Conservation (phyloP, 2,797 vertebrate genomes). For the Discoglossus pictus region DNA sequence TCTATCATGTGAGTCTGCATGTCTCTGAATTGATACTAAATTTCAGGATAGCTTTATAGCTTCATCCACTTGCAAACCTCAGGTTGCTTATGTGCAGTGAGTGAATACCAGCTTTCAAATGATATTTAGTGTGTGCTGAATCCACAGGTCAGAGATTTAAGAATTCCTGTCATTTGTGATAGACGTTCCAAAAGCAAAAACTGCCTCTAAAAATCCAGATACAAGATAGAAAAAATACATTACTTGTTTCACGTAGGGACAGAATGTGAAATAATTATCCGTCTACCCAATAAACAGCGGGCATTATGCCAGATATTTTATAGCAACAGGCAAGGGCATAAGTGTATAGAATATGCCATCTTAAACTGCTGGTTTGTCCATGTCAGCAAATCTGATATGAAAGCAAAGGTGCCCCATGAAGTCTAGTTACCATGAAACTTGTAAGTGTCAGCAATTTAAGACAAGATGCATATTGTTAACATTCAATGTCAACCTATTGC, state of each 20-base stretch:
- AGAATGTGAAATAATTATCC: constrained; percentile 51
- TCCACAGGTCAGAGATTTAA: too few species aligned
- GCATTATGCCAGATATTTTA: constrained; percentile 64
- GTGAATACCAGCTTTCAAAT: too few species aligned
- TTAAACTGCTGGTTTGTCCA: constrained; percentile 61
- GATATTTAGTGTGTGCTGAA: too few species aligned
- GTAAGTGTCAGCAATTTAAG: constrained; percentile 61
- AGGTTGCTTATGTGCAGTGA: not conserved
- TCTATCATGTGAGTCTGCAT: constrained; percentile 2
- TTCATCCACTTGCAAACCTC: constrained; percentile 6
- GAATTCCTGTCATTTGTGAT: too few species aligned
- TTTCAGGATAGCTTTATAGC: constrained; percentile 31
- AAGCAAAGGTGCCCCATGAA: constrained; percentile 68
- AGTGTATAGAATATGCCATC: constrained; percentile 60
- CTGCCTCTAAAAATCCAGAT: not conserved
- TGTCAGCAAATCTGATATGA: constrained; percentile 71
- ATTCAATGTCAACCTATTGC: constrained; percentile 65
- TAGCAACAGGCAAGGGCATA: constrained; percentile 62
- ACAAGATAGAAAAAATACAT: constrained; percentile 50
- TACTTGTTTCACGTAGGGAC: too few species aligned
- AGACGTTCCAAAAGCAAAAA: too few species aligned
- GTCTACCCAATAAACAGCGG: constrained; percentile 54
- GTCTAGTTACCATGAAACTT: constrained; percentile 59
- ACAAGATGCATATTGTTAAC: constrained; percentile 56
- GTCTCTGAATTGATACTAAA: constrained; percentile 42